Evolutionary conservation across 1,140 invertebrate genomes (phyloP), one percentile per base, ranked within the genome.

Genomic region (Bombus fervidus): DNA sequence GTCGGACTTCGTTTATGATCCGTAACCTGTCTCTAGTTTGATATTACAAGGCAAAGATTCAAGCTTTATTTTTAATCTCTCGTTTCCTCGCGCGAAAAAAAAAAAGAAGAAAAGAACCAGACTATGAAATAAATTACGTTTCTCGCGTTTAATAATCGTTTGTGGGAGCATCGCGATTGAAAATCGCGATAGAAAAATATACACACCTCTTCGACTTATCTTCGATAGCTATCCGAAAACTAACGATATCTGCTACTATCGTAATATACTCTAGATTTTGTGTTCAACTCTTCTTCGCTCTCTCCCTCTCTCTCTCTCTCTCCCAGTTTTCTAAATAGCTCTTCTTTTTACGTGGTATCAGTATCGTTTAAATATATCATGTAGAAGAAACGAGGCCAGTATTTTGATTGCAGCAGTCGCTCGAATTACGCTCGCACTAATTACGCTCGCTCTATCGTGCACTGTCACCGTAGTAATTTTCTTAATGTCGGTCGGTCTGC

Each of bases 111-210:
- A 22, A 53, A 53, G 18, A 22, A 53, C 47, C 47, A 53, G 47
- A 2, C 47, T 72, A 81, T 76, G 71, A 83, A 86, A 72, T 75
- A 80, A 88, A 80, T 57, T n/a, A 86, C 57, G 25, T 74, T 57
- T 72, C 62, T 59, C 34, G 68, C 66, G 28, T 85, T 37, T 78
- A 84, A 85, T 77, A 87, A 84, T 18, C 79, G 25, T 78, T 76
- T 53, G 72, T 81, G 79, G 34, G 74, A 25, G 73, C 81, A 89
- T 89, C 83, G 83, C 81, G 75, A 89, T 15, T 8, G 13, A 34
- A 3, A 10, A 71, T 86, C 80, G 75, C 88, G 84, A 88, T 88
- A 86, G 72, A 89, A 89, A 89, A 89, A 89, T 89, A 89, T 89
- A 89, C 68, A 89, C 68, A 84, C 39, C 62, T 89, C 84, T 89